phyloP scores from a whole-genome alignment of 2,113 vertebrate genomes.

The Brienomyrus brachyistius region DNA sequence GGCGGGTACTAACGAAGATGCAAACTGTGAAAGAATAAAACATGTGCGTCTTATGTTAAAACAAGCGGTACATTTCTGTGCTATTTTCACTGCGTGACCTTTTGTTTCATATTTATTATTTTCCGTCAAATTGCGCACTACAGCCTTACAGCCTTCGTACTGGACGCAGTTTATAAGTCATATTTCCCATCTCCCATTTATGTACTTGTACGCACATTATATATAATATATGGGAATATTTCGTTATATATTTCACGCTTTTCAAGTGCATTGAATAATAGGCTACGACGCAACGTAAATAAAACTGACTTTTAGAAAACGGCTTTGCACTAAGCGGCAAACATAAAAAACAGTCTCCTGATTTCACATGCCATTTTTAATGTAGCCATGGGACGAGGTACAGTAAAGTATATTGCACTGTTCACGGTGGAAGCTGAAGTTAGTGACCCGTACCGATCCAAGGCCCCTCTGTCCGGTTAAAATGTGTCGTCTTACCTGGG shows the following conservation, averaged over 20 bases:
- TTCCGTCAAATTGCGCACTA: background rate
- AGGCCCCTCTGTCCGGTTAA: slow-evolving; percentile 9
- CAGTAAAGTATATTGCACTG: background rate
- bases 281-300: background rate
- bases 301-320: background rate
- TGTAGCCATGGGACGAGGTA: background rate
- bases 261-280: background rate
- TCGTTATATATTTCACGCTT: background rate
- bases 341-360: background rate
- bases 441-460: slow-evolving; percentile 19
- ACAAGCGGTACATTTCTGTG: background rate
- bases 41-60: background rate
- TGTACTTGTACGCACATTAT: background rate
- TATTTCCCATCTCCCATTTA: background rate
- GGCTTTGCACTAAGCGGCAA: background rate
- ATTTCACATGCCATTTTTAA: background rate
- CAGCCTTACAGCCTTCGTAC: background rate
- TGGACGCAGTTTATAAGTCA: background rate
- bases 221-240: background rate
- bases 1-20: background rate
- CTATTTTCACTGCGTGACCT: background rate
- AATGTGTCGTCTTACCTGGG: slow-evolving; percentile 68
- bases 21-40: background rate
- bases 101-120: background rate
- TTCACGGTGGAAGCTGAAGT: slow-evolving; percentile 8